Evolutionary conservation across 1,140 invertebrate species (phyloP).

Genomic region (Probaryconus sp.): DNA sequence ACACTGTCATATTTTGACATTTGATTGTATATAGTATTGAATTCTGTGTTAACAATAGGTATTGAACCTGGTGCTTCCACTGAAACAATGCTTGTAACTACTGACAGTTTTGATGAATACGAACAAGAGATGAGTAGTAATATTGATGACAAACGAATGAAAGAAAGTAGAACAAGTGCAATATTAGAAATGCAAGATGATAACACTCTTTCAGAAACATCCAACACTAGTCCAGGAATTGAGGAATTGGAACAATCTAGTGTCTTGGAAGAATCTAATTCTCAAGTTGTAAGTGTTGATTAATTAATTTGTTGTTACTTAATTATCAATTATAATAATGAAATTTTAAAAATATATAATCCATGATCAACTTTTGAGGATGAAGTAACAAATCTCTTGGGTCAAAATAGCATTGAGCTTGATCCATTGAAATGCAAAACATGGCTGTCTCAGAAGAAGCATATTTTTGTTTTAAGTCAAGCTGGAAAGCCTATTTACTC

Average conservation of each 20-base stretch:
- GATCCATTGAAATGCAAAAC: constrained; percentile 73
- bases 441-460: constrained; percentile 91
- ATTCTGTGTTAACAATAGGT: too few species aligned
- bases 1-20: too few species aligned
- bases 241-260: constrained; percentile 57
- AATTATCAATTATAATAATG: constrained; percentile 4
- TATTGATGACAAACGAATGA: constrained; percentile 78
- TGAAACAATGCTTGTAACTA: constrained; percentile 84
- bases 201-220: constrained; percentile 66
- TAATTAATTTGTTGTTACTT: constrained; percentile 28
- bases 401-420: constrained; percentile 67
- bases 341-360: not conserved
- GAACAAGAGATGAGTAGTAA: constrained; percentile 82
- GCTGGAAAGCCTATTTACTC: constrained; percentile 98
- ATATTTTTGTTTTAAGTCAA: constrained; percentile 96
- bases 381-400: constrained; percentile 68
- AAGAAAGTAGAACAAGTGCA: constrained; percentile 73
- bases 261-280: constrained; percentile 59
- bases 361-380: constrained; percentile 63
- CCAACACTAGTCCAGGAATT: constrained; percentile 16
- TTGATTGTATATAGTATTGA: too few species aligned
- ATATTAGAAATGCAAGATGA: constrained; percentile 80
- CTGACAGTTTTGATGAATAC: constrained; percentile 84
- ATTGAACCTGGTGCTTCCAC: constrained; percentile 79
- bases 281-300: constrained; percentile 66